Conservation (phyloP, 2,888 invertebrate genomes). For the Cerastis rubricosa region DNA sequence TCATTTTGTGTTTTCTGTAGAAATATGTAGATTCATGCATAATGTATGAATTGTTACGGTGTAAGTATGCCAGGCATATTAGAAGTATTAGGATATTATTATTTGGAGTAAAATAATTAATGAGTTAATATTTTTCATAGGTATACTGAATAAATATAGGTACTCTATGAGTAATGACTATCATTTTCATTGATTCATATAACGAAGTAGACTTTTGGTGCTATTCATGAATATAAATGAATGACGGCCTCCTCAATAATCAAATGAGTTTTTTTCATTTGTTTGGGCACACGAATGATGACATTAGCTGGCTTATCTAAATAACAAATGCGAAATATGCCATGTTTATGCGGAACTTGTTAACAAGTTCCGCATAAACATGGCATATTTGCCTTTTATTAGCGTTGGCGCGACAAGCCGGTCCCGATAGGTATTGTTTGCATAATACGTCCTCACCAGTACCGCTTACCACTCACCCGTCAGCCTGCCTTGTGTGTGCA, state of each 20-base stretch:
- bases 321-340: slow-evolving; percentile 27
- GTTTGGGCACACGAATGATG: slow-evolving; percentile 20
- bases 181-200: background rate
- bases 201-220: background rate
- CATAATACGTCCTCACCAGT: slow-evolving; percentile 56
- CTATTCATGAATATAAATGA: background rate
- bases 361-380: slow-evolving; percentile 28
- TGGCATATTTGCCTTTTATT: slow-evolving; percentile 53
- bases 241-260: background rate
- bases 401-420: slow-evolving; percentile 56
- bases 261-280: background rate
- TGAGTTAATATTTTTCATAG: background rate
- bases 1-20: slow-evolving; percentile 26
- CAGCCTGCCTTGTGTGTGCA: slow-evolving; percentile 66
- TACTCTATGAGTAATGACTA: background rate
- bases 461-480: slow-evolving; percentile 41
- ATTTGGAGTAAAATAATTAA: background rate
- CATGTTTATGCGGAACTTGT: too few species aligned
- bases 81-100: background rate
- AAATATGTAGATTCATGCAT: slow-evolving; percentile 5
- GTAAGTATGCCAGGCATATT: slow-evolving; percentile 10
- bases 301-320: slow-evolving; percentile 21
- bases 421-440: slow-evolving; percentile 69
- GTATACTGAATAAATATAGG: background rate
- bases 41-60: slow-evolving; percentile 13